Percentiles rank a stretch among this genome's conserved stretches.
Conservation (phyloP, 2,888 invertebrate genomes). For the Pediacus dermestoides region DNA sequence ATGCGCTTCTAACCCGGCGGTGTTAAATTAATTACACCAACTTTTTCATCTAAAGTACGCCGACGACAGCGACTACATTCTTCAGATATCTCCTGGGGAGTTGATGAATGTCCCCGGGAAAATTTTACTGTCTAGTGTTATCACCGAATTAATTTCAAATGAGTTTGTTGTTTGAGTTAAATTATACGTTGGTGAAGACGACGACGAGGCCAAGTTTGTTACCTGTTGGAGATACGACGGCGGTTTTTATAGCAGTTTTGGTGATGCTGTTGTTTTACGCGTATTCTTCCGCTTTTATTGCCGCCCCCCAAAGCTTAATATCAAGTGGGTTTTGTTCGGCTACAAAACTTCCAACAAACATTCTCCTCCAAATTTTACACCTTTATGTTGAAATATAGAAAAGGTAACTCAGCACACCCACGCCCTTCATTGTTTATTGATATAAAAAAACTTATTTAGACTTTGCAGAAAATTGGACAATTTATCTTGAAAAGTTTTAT, state of each 20-base stretch:
- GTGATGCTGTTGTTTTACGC: constrained; percentile 20
- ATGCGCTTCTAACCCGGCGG: too few relatives aligned
- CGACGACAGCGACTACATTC: constrained; percentile 10
- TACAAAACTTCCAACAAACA: constrained; percentile 7
- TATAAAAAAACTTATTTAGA: too few relatives aligned
- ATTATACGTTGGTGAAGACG: constrained; percentile 19
- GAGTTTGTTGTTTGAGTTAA: constrained; percentile 19
- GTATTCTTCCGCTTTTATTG: constrained; percentile 19
- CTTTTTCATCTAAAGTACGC: constrained; percentile 8
- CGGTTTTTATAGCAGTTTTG: constrained; percentile 22
- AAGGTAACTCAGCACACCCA: too few relatives aligned
- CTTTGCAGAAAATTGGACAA: too few relatives aligned
- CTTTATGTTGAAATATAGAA: too few relatives aligned
- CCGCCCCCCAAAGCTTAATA: constrained; percentile 22
- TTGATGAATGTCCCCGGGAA: constrained; percentile 12
- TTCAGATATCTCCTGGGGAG: constrained; percentile 10
- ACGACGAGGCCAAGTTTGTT: constrained; percentile 20
- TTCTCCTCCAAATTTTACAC: too few relatives aligned
- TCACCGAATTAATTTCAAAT: constrained; percentile 20
- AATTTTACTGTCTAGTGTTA: constrained; percentile 9
- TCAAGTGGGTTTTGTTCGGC: constrained; percentile 22
- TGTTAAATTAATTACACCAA: constrained; percentile 11
- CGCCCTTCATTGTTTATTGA: too few relatives aligned
- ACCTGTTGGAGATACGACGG: constrained; percentile 28
- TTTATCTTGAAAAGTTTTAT: too few relatives aligned